phyloP scores from a whole-genome alignment of 1,140 invertebrate genomes.

The Drosophila sturtevanti region DNA sequence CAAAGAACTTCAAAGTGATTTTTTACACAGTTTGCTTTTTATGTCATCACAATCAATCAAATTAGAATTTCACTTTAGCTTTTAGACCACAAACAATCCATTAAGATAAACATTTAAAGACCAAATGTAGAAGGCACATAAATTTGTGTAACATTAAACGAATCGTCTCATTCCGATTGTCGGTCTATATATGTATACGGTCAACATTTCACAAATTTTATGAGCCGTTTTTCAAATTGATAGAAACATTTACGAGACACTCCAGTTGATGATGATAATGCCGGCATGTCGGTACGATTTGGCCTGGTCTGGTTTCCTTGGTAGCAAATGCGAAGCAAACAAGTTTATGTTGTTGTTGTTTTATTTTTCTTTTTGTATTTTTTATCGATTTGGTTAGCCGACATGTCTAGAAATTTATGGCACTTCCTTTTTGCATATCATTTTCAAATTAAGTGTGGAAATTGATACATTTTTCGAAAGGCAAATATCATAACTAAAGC shows the following conservation, averaged over 20 bases:
- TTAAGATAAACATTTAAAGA: conserved; percentile 7
- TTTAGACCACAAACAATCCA: not conserved
- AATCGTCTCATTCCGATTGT: conserved; percentile 43
- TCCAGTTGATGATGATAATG: conserved; percentile 11
- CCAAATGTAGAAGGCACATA: conserved; percentile 54
- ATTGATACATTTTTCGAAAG: conserved; percentile 63
- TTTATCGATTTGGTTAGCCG: conserved; percentile 46
- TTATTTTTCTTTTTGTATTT: too few species aligned
- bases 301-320: conserved; percentile 33
- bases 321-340: conserved; percentile 51
- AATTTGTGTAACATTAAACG: conserved; percentile 75
- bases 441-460: conserved; percentile 76
- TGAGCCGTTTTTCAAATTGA: conserved; percentile 71
- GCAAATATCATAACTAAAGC: not conserved
- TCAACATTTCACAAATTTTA: conserved; percentile 75
- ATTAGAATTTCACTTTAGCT: not conserved
- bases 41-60: conserved; percentile 1
- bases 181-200: conserved; percentile 47
- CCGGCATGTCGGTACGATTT: not conserved
- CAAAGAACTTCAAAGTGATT: not conserved
- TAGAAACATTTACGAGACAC: conserved; percentile 69
- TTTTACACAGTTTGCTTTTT: not conserved
- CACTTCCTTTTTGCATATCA: conserved; percentile 72
- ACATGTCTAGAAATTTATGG: conserved; percentile 68
- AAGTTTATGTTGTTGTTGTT: conserved; percentile 58